phyloP scores from a whole-genome alignment of 2,888 invertebrate genomes.

The Tridacna gigas region DNA sequence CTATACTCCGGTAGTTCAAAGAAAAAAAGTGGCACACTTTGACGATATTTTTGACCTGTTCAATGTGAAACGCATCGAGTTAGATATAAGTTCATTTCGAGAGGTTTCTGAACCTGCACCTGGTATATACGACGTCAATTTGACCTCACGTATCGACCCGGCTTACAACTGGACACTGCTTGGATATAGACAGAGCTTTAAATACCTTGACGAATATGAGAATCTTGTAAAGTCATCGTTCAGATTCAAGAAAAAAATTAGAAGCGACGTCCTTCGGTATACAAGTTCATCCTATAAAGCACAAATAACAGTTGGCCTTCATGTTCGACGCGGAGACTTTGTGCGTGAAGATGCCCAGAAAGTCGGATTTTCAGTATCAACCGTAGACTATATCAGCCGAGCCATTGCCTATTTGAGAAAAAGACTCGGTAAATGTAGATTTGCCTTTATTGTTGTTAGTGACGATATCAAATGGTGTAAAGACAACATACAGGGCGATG shows the following conservation, averaged over 20 bases:
- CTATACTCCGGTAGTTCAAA: no score
- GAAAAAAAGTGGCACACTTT: no score
- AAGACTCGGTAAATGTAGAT: neutral
- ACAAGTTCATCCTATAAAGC: no score
- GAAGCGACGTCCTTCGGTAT: neutral
- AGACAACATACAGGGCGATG: neutral
- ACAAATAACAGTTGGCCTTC: neutral
- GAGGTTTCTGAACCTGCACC: no score
- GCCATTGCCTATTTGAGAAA: neutral
- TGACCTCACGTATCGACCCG: neutral
- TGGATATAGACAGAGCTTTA: neutral
- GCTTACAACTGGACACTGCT: conserved; percentile 1
- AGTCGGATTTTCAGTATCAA: neutral
- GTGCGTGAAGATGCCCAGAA: no score
- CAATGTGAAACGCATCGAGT: no score
- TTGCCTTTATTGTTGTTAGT: neutral
- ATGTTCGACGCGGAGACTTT: conserved; percentile 14
- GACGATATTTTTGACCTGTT: no score
- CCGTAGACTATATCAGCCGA: neutral
- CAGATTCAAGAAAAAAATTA: neutral
- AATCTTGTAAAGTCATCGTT: neutral
- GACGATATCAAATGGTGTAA: conserved; percentile 13
- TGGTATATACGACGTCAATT: neutral
- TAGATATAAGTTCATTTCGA: no score
- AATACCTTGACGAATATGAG: neutral